Evolutionary conservation across 2,797 vertebrate genomes (phyloP), one percentile per base, ranked within the genome.

Genomic region (Mus spretus): DNA sequence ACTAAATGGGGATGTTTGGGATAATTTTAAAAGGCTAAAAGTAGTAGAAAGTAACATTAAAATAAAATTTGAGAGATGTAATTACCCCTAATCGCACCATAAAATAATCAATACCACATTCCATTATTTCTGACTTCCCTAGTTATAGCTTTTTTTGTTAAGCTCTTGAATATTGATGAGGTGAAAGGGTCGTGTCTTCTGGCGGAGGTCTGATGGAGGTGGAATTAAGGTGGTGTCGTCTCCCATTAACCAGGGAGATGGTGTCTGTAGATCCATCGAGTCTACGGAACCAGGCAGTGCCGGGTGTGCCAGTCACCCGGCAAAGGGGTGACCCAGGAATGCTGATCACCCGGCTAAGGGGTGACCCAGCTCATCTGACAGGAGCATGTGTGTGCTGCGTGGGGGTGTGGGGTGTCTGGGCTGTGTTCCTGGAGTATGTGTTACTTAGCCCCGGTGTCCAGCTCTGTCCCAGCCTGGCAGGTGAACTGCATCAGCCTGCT

Each of bases 41-140:
- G 98, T 99, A 98, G 98, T 99, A 98, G 98, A 99, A 99, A 98
- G 98, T 98, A 98, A 98, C 98, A 99, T 99, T 99, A 99, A 99
- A 99, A 98, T 99, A 99, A 99, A 99, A 99, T 99, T 98, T 98
- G 98, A 99, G 98, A 98, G 98, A 98, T 98, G 98, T 99, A 99
- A 99, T 99, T 99, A 99, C 98, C 98, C 98, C 98, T 99, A 99
- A 99, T 99, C 98, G 97, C 98, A 98, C 98, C 98, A 99, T 99
- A 99, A 99, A 99, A 99, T 99, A 99, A 99, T 99, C 99, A 99
- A 99, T 99, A 99, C 98, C 96, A 98, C 98, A 98, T 99, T 98
- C 98, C 98, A 99, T 99, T 99, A 99, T 99, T 99, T 98, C 98
- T 98, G 98, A 98, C 98, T 99, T 98, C 97, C 98, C 98, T 96